Evolutionary conservation across 2,113 vertebrate genomes (phyloP).

Genomic region (Leptocoma aspasia): DNA sequence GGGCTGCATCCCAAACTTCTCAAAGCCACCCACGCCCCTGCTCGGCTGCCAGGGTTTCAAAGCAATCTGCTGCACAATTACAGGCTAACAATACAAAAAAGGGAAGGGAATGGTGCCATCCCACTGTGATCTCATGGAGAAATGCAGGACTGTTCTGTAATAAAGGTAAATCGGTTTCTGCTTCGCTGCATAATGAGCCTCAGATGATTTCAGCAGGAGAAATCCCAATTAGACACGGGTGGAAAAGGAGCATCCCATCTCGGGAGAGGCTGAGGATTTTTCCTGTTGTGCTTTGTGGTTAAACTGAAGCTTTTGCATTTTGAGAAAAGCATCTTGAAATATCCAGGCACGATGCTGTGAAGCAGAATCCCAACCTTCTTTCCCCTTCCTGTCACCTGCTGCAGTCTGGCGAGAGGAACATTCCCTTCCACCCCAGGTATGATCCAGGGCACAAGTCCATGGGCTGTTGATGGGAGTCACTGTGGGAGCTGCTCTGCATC

Average conservation of each 20-base stretch:
- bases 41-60: neutral
- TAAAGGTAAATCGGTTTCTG: conserved; percentile 5
- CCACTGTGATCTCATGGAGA: neutral
- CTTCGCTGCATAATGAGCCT: neutral
- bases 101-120: neutral
- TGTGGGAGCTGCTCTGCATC: neutral
- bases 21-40: neutral
- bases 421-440: neutral
- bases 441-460: neutral
- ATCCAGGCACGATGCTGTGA: neutral
- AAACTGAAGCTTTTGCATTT: neutral
- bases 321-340: neutral
- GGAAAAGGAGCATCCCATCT: neutral
- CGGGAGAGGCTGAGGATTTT: neutral
- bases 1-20: neutral
- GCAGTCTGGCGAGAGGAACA: neutral
- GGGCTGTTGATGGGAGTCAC: neutral
- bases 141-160: neutral
- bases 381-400: neutral
- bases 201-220: neutral
- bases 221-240: neutral
- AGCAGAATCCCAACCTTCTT: neutral
- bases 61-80: neutral
- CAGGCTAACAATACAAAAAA: neutral
- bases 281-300: neutral